A percentile compares a stretch with the other conserved stretches of the same genome.
Evolutionary conservation across 2,797 vertebrate genomes (phyloP).

Genomic region (Arrhamphus sclerolepis): DNA sequence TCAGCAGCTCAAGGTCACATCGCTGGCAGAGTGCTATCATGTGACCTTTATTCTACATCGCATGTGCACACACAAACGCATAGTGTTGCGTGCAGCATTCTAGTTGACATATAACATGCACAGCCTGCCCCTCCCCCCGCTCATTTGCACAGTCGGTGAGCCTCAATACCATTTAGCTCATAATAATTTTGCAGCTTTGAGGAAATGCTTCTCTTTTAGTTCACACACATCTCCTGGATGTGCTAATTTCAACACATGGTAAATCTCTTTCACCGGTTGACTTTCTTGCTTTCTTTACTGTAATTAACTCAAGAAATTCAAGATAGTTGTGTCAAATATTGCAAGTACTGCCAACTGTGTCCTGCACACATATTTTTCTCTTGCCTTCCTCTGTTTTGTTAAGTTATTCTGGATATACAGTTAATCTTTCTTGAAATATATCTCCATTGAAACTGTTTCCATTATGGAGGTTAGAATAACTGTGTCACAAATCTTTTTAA

Average conservation of each 20-base stretch:
- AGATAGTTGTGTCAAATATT: background rate
- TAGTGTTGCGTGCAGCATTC: conserved; percentile 66
- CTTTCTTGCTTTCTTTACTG: background rate
- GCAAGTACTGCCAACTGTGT: too few relatives aligned
- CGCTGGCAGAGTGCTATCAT: conserved; percentile 64
- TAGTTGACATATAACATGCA: conserved; percentile 72
- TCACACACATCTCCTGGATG: background rate
- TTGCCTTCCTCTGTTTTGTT: too few relatives aligned
- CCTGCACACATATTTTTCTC: too few relatives aligned
- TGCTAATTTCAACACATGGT: background rate
- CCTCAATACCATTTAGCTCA: conserved; percentile 46
- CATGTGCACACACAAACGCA: conserved; percentile 35
- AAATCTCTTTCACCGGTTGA: background rate
- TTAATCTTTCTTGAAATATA: too few relatives aligned
- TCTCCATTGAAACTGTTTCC: too few relatives aligned
- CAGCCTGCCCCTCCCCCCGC: conserved; percentile 66
- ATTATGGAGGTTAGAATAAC: too few relatives aligned
- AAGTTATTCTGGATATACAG: too few relatives aligned
- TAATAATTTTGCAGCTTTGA: conserved; percentile 36
- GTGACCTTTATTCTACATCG: conserved; percentile 77
- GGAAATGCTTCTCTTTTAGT: conserved; percentile 29
- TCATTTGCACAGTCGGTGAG: conserved; percentile 33
- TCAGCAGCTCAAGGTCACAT: conserved; percentile 78
- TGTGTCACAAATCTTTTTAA: too few relatives aligned
- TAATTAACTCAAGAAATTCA: background rate